A percentile compares a stretch with the other conserved stretches of the same genome.
Evolutionary conservation across 2,113 vertebrate genomes (phyloP).

Genomic region (Odontophorus gujanensis): DNA sequence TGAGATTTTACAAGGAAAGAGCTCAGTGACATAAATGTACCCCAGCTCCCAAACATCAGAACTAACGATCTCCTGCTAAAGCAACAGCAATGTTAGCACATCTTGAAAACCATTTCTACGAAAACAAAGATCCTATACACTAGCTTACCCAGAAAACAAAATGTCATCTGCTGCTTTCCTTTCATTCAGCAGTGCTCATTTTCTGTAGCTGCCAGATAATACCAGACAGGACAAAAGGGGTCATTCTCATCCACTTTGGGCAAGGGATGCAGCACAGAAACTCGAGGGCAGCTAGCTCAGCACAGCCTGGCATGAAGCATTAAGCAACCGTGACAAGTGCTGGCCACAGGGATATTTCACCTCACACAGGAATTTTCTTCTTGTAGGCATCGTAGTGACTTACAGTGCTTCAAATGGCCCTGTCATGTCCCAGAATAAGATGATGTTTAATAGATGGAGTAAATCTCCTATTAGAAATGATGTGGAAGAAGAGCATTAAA

Average conservation of each 20-base stretch:
- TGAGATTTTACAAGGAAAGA: neutral
- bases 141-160: slow-evolving; percentile 43
- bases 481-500: neutral
- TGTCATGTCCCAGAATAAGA: neutral
- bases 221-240: slow-evolving; percentile 52
- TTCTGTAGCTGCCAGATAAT: neutral
- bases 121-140: slow-evolving; percentile 59
- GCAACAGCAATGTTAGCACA: slow-evolving; percentile 25
- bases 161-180: slow-evolving; percentile 41
- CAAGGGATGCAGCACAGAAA: neutral
- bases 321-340: neutral
- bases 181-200: slow-evolving; percentile 11
- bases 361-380: neutral
- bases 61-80: slow-evolving; percentile 24
- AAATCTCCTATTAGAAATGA: neutral
- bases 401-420: neutral
- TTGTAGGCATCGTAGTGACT: neutral
- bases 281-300: neutral
- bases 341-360: neutral
- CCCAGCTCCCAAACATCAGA: neutral
- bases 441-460: neutral
- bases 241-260: slow-evolving; percentile 20
- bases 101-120: slow-evolving; percentile 11
- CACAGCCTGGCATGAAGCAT: slow-evolving; percentile 14
- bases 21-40: neutral